Evolutionary conservation across 2,888 invertebrate genomes (phyloP).

Genomic region (Melitaea athalia): DNA sequence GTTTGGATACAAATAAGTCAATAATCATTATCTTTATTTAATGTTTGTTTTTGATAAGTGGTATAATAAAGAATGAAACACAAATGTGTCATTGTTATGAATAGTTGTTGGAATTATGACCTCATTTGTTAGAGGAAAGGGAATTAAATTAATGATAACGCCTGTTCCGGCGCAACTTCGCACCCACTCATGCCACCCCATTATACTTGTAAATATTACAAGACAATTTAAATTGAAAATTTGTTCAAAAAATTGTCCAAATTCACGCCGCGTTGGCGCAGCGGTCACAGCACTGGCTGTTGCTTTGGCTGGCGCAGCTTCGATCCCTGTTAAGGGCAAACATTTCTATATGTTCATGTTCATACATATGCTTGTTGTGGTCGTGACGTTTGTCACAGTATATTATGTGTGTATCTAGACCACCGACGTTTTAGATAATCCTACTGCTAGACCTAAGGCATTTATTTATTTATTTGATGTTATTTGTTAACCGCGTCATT

Average conservation of each 20-base stretch:
- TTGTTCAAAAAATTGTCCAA: too few relatives aligned
- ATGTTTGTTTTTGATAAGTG: slow-evolving; percentile 23
- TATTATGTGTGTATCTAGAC: too few relatives aligned
- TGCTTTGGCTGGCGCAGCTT: too few relatives aligned
- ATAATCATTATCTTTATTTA: not conserved
- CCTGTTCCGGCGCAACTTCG: slow-evolving; percentile 54
- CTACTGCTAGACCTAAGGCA: too few relatives aligned
- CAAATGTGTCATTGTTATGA: slow-evolving; percentile 46
- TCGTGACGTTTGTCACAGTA: too few relatives aligned
- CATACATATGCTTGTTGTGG: too few relatives aligned
- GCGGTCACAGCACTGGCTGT: too few relatives aligned
- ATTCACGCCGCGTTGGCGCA: too few relatives aligned
- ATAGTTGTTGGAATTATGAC: slow-evolving; percentile 70
- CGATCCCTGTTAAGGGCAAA: too few relatives aligned
- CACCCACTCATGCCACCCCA: slow-evolving; percentile 16
- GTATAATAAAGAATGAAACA: slow-evolving; percentile 16
- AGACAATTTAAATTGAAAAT: not conserved
- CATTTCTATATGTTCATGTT: too few relatives aligned
- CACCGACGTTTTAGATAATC: too few relatives aligned
- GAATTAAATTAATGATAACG: slow-evolving; percentile 77
- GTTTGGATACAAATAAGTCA: not conserved
- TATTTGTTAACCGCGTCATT: not conserved
- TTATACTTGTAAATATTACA: slow-evolving; percentile 3
- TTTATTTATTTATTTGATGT: too few relatives aligned
- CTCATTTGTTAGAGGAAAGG: slow-evolving; percentile 79